These are phyloP conservation scores for Lepisosteus osseus DNA, from an alignment of 2,113 vertebrate genomes.

Conservation along the genomic window DNA sequence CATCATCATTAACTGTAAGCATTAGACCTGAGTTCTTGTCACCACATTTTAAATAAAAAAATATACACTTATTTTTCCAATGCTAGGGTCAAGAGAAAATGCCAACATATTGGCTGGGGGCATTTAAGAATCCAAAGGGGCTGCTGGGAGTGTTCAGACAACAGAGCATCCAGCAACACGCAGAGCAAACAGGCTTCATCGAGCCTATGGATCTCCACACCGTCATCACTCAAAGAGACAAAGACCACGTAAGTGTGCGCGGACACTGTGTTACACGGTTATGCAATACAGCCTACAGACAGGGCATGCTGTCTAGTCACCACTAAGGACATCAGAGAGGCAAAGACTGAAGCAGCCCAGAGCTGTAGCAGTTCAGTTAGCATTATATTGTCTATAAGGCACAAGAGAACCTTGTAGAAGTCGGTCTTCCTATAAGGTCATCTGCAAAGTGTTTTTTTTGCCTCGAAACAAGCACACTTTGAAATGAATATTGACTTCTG, in stretches of 20 bases:
- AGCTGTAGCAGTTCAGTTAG: too few species aligned
- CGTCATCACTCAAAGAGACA: slow-evolving; percentile 28
- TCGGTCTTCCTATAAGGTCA: too few species aligned
- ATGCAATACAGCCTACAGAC: too few species aligned
- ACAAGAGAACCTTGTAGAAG: too few species aligned
- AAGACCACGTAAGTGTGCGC: slow-evolving; percentile 26
- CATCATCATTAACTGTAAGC: too few species aligned
- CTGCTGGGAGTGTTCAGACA: slow-evolving; percentile 27
- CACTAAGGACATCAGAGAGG: too few species aligned
- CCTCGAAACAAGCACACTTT: too few species aligned
- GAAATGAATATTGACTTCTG: too few species aligned
- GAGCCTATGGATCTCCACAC: slow-evolving; percentile 24
- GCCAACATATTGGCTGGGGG: slow-evolving; percentile 33
- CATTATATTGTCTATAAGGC: too few species aligned
- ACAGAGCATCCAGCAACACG: slow-evolving; percentile 20
- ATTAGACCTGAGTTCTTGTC: neutral
- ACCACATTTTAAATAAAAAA: neutral
- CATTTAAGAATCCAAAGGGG: slow-evolving; percentile 29
- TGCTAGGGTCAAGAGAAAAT: slow-evolving; percentile 31
- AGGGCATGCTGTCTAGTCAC: too few species aligned
- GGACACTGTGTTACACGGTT: neutral
- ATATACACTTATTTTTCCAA: neutral
- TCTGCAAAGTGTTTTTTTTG: too few species aligned
- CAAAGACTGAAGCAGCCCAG: too few species aligned
- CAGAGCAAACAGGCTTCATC: slow-evolving; percentile 17